These are phyloP conservation scores for Lates calcarifer DNA, from an alignment of 2,113 vertebrate genomes.

Conservation along the genomic window DNA sequence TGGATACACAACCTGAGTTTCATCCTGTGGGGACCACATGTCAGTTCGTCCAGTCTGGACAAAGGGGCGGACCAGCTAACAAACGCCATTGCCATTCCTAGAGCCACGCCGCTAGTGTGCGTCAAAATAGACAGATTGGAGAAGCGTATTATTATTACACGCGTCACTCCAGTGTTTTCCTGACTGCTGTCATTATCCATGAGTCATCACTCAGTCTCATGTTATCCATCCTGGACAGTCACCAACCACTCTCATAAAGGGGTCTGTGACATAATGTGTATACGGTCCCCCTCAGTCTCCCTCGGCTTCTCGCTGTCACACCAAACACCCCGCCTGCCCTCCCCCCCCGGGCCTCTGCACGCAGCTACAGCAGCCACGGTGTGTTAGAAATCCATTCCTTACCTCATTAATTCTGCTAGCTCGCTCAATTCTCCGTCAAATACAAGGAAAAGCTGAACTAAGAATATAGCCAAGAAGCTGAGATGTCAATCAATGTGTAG, in stretches of 20 bases:
- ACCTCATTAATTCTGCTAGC: constrained; percentile 44
- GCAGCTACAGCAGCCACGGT: constrained; percentile 14
- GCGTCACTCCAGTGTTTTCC: background rate
- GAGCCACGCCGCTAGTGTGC: background rate
- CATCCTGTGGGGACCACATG: background rate
- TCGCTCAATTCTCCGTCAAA: background rate
- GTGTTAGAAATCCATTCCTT: constrained; percentile 36
- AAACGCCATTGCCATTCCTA: too few species aligned
- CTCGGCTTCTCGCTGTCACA: too few species aligned
- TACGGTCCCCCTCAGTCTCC: too few species aligned
- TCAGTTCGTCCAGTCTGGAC: background rate
- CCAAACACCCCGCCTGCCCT: too few species aligned
- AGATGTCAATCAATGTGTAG: constrained; percentile 14
- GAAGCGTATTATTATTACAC: background rate
- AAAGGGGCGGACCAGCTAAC: background rate
- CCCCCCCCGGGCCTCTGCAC: too few species aligned
- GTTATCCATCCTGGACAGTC: constrained; percentile 30
- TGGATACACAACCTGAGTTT: too few species aligned
- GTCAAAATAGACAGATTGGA: background rate
- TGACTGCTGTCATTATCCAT: constrained; percentile 19
- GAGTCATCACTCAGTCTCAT: constrained; percentile 31
- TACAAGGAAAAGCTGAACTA: constrained; percentile 9
- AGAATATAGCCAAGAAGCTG: constrained; percentile 14
- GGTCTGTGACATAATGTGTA: too few species aligned
- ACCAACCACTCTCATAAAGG: constrained; percentile 41